Conservation (phyloP, 2,113 vertebrate genomes). For the Rhinoderma darwinii region DNA sequence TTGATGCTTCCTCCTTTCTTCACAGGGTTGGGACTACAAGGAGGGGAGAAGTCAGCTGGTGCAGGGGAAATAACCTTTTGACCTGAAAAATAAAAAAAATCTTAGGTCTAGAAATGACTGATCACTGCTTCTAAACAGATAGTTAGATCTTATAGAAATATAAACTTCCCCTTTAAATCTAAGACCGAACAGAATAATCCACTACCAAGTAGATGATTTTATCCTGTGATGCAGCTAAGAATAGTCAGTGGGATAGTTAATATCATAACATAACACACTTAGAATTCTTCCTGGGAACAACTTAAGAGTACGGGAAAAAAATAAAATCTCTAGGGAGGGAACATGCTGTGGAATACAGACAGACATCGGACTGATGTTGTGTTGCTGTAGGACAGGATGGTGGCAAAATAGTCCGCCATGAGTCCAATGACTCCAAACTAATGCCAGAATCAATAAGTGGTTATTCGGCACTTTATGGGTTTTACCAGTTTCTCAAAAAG, state of each 20-base stretch:
- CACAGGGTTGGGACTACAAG: slow-evolving; percentile 85
- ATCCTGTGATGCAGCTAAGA: background rate
- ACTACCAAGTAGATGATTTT: background rate
- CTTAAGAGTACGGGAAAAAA: too few species aligned
- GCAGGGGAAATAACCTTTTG: slow-evolving; percentile 66
- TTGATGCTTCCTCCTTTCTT: slow-evolving; percentile 92
- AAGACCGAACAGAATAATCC: background rate
- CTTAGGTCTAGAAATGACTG: too few species aligned
- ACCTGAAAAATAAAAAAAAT: slow-evolving; percentile 66
- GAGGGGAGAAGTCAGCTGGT: slow-evolving; percentile 79
- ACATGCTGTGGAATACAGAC: too few species aligned
- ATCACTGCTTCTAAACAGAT: too few species aligned
- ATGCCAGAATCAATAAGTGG: too few species aligned
- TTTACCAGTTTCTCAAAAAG: too few species aligned
- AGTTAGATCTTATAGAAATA: background rate
- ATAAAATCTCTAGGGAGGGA: too few species aligned
- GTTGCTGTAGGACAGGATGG: too few species aligned
- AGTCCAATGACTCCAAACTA: too few species aligned
- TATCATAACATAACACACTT: background rate
- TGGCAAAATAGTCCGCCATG: too few species aligned
- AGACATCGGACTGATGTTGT: too few species aligned
- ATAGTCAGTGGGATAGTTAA: background rate
- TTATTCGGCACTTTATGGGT: too few species aligned
- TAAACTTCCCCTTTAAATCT: background rate
- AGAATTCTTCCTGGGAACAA: background rate